Evolutionary conservation across 2,113 vertebrate species (phyloP), one percentile per base, ranked within the genome.

Genomic region (Poeciliopsis retropinna): DNA sequence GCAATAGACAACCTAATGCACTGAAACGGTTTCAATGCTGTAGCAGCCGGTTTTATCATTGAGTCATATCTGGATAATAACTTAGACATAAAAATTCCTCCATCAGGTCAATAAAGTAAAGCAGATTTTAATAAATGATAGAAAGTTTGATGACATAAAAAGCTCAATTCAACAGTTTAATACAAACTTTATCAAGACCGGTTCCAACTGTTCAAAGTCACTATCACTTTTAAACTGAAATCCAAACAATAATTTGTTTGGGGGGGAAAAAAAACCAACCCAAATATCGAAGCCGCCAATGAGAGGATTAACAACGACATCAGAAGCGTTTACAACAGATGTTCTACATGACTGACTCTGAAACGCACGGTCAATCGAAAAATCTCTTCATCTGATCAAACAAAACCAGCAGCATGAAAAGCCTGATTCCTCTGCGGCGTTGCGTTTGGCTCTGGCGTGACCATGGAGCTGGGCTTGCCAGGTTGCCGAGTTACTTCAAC

Each of bases 311-410:
- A 72, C 76, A 85, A 84, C 61, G 80, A 85, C 89, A 73, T 85
- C 85, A 72, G 60, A 85, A 84, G 87, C 78, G 74, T 79, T 71
- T 67, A 81, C 39, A 57, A 19, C 85, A 88, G 89, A 91, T 87
- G 89, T 85, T 79, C 75, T 82, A 85, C 73, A 22, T 44, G 60
- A 65, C 70, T 75, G 70, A 79, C 83, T 87, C 86, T 72, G 54
- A 91, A 85, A 88, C 87, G 85, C 86, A 88, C 89, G 88, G 90
- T 90, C 80, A 86, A 74, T 86, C 79, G 85, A 85, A 85, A 37
- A 92, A 81, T 88, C 81, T 79, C 71, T 63, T 81, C 88, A 83
- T 90, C 84, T 89, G 83, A 89, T 88, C 88, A 89, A 90, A 93
- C 87, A 92, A 86, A 79, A 67, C 62, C 63, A 78, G 62, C 89